phyloP scores from a whole-genome alignment of 1,140 invertebrate genomes.

The Camponotus floridanus region DNA sequence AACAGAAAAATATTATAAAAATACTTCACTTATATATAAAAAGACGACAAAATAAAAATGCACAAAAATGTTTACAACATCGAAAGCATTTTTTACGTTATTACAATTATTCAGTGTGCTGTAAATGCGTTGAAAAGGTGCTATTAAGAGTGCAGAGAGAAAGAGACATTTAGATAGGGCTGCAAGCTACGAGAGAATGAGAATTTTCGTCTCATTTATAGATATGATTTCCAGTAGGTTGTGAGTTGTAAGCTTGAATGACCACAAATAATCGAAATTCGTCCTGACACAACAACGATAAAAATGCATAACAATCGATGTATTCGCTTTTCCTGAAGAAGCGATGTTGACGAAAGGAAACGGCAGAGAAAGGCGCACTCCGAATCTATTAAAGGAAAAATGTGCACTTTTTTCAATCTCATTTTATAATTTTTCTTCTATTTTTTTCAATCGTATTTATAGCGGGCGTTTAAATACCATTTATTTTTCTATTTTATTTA shows the following conservation, averaged over 20 bases:
- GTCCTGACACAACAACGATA: constrained; percentile 34
- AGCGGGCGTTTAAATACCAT: background rate
- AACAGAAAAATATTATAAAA: background rate
- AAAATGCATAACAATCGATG: constrained; percentile 48
- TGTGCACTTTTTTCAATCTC: constrained; percentile 43
- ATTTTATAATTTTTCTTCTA: background rate
- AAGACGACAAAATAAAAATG: constrained; percentile 61
- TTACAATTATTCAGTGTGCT: constrained; percentile 25
- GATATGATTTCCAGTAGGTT: constrained; percentile 41
- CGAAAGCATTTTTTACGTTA: constrained; percentile 62
- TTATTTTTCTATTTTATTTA: background rate
- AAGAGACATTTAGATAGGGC: constrained; percentile 40
- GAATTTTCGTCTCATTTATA: constrained; percentile 24
- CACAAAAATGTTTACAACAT: constrained; percentile 67
- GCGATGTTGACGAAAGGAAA: constrained; percentile 65
- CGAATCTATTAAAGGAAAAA: constrained; percentile 23
- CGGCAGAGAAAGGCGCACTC: constrained; percentile 54
- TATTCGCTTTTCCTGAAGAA: constrained; percentile 48
- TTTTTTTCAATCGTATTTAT: background rate
- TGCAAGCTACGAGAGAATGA: constrained; percentile 54
- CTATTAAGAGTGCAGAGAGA: constrained; percentile 59
- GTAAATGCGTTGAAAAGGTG: constrained; percentile 55
- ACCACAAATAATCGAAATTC: constrained; percentile 52
- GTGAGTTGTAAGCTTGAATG: constrained; percentile 59
- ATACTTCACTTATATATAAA: constrained; percentile 45